Evolutionary conservation across 2,797 vertebrate genomes (phyloP).

Genomic region (Lacerta bilineata): DNA sequence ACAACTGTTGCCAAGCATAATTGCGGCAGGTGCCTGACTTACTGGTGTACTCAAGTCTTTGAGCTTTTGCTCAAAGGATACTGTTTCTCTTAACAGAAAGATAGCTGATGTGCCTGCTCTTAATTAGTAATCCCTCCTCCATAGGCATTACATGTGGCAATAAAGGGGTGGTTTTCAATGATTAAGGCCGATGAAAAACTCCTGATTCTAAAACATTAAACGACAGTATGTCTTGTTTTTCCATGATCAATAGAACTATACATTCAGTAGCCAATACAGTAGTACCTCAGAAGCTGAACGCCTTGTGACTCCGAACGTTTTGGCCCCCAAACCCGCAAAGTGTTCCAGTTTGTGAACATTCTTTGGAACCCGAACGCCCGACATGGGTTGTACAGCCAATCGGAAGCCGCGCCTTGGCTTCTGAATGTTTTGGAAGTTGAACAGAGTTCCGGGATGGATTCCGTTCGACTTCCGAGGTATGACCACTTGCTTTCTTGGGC

Average conservation of each 20-base stretch:
- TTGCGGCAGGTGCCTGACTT: background rate
- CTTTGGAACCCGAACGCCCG: no score
- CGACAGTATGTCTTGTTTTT: slow-evolving; percentile 39
- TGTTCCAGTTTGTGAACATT: no score
- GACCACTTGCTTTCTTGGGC: background rate
- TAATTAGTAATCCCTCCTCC: slow-evolving; percentile 36
- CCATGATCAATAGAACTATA: slow-evolving; percentile 56
- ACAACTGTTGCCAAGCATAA: background rate
- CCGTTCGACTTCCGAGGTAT: no score
- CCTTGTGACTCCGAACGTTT: no score
- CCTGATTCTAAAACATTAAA: slow-evolving; percentile 30
- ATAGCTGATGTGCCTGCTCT: background rate
- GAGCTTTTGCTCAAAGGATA: slow-evolving; percentile 33
- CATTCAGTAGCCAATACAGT: slow-evolving; percentile 31
- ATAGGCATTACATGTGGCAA: slow-evolving; percentile 9
- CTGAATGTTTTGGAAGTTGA: no score
- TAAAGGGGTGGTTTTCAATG: slow-evolving; percentile 47
- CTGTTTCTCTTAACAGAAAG: slow-evolving; percentile 16
- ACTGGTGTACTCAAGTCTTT: fast-evolving
- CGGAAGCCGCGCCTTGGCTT: no score
- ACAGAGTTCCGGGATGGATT: no score
- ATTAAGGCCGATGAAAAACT: slow-evolving; percentile 13
- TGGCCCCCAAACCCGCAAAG: no score
- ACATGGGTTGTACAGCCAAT: no score
- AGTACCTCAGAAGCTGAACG: no score